Base-by-base conservation (phyloP, 2,113 vertebrate species). In the Vanacampus margaritifer region DNA sequence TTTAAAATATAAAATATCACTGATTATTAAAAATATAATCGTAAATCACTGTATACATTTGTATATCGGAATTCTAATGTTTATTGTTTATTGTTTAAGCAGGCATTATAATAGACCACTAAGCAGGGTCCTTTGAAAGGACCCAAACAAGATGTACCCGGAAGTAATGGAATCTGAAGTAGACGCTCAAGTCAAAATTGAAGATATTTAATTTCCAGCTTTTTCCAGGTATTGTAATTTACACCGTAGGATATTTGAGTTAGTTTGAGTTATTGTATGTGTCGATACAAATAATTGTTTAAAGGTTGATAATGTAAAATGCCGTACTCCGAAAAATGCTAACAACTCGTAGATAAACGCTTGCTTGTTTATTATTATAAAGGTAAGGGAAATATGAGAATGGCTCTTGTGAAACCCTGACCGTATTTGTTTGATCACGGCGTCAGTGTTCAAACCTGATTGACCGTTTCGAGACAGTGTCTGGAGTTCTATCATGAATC, bases 61-160 rank as follows among this genome's bases (percentile, higher is more conserved):
- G 46, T 17, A 60, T 23, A 1, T 21, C 2, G 2, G 6, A 24
- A 9, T 0, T 8, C 28, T 46, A 67, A 26, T 17, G 1, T 0
- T 6, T 0, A 5, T 45, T 68, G 0, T 48, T 0, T 11, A 0
- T 45, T 68, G 0, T 48, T 0, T 11, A 0, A 19, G 68, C 86
- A 81, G 87, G 89, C 87, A 85, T 67, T 26, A 17, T 17, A 10
- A 32, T 0, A 48, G 69, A 59, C 69, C 1, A 1, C 89, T 80
- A 75, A 50, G 1, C 1, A 0, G 0, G 61, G 73, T 48, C 66
- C 50, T 21, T 37, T 17, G 0, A 35, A 19, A 84, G 80, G 88
- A 89, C 88, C 87, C 80, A 76, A 80, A 86, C 48, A 80, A 68
- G 41, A 76, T 50, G 26, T 67, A 80, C 81, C 81, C 84, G 86